Base-by-base conservation (phyloP, 1,140 invertebrate genomes). In the Sycobia sp. region DNA sequence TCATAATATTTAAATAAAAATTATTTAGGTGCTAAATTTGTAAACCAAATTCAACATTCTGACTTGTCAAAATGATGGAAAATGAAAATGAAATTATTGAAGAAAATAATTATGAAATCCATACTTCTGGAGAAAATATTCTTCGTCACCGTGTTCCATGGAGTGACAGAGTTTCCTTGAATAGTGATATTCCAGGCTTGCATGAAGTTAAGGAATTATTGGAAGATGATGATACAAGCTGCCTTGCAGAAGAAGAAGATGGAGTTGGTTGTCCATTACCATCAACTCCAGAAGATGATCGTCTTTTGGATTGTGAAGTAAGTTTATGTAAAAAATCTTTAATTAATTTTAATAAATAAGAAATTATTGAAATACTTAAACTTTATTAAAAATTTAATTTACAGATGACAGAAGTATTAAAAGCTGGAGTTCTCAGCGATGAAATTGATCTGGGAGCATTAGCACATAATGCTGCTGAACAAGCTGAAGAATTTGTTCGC, bases 401-500 rank as follows among this genome's bases (percentile, higher is more conserved):
- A 50, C n/a, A 87, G 85, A 91, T 93, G 87, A 89, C 89, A 41
- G 90, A 92, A 77, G 91, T 92, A 14, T 76, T 93, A 29, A 92
- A 92, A 76, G 90, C 90, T 66, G 90, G 90, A 34, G 90, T 92
- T 39, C 80, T 92, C 10, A 91, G 90, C 13, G 90, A 92, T 76
- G 91, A 93, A 77, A 88, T 93, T 47, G 91, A 92, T 75, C 84
- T 93, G 46, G 89, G 90, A 51, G 90, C 90, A 8, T 77, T 94
- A 58, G 91, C 91, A 11, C 91, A 94, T 67, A 91, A 92, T 77
- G 94, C 93, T 46, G 94, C 93, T 4, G 93, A 95, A 71, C 93
- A 96, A 75, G 95, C 95, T 1, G 95, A 97, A 78, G 93, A 96
- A 75, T 94, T 97, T 75, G 95, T 96, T 4, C 86, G 93, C 59